Conservation (phyloP, 2,113 vertebrate species). For the Stigmatopora argus region DNA sequence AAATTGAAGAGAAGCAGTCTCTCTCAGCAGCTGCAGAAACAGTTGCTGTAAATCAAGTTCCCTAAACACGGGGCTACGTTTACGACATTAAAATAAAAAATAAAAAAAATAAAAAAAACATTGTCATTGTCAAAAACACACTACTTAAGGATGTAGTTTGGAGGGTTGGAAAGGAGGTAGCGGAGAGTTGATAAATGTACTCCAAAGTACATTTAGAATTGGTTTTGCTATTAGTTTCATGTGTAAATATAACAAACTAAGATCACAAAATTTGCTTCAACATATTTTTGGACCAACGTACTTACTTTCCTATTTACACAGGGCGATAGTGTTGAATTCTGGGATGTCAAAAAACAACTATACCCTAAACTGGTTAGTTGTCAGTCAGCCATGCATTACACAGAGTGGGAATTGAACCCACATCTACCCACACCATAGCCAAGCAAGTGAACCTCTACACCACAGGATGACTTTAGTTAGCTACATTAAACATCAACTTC, state of each 20-base stretch:
- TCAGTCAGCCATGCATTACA: not conserved
- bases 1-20: conserved; percentile 31
- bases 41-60: conserved; percentile 57
- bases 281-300: not conserved
- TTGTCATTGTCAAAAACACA: not conserved
- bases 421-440: no score
- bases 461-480: no score
- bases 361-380: not conserved
- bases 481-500: not conserved
- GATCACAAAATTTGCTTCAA: not conserved
- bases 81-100: conserved; percentile 10
- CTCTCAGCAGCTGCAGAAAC: conserved; percentile 23
- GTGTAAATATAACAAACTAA: not conserved
- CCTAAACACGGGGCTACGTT: conserved; percentile 42
- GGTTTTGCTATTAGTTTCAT: not conserved
- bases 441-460: no score
- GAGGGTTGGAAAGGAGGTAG: no score
- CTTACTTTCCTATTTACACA: not conserved
- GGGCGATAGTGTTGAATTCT: not conserved
- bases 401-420: not conserved
- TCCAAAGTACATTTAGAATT: not conserved
- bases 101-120: conserved; percentile 3
- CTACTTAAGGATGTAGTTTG: no score
- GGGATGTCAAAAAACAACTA: not conserved
- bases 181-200: no score